A percentile compares a stretch with the other conserved stretches of the same genome.
Conservation (phyloP, 2,113 vertebrate species). For the Coreoperca whiteheadi region DNA sequence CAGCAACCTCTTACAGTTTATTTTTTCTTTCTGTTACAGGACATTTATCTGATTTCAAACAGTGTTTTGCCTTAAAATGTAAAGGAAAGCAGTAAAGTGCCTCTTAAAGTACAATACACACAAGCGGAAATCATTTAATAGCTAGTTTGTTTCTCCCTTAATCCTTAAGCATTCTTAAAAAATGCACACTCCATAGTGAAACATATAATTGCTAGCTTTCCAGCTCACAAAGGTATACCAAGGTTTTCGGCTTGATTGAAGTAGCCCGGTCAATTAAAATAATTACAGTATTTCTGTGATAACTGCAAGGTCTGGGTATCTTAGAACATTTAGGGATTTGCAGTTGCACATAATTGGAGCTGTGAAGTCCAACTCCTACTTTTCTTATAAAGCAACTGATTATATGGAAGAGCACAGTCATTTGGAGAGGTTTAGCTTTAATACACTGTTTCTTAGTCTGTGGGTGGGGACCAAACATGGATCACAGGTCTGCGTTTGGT, state of each 20-base stretch:
- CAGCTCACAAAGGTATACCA: slow-evolving; percentile 67
- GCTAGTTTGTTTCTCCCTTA: slow-evolving; percentile 76
- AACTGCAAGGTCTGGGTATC: slow-evolving; percentile 76
- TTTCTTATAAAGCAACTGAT: slow-evolving; percentile 70
- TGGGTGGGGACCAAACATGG: slow-evolving; percentile 57
- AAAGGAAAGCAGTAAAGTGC: slow-evolving; percentile 50
- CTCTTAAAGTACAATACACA: slow-evolving; percentile 62
- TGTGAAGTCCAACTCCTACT: slow-evolving; percentile 71
- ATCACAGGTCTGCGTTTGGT: slow-evolving; percentile 43
- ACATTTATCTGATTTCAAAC: slow-evolving; percentile 26
- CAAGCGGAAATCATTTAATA: slow-evolving; percentile 81
- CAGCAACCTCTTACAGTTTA: background rate
- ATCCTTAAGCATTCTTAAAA: slow-evolving; percentile 79
- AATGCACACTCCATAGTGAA: slow-evolving; percentile 71
- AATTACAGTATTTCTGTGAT: slow-evolving; percentile 81
- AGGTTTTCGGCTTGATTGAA: slow-evolving; percentile 73
- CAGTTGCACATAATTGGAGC: slow-evolving; percentile 77
- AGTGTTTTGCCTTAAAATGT: slow-evolving; percentile 29
- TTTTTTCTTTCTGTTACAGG: background rate
- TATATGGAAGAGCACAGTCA: slow-evolving; percentile 72
- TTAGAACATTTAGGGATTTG: slow-evolving; percentile 78
- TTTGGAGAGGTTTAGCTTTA: slow-evolving; percentile 68
- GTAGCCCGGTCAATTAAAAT: slow-evolving; percentile 77
- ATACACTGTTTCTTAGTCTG: slow-evolving; percentile 57
- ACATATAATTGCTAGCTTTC: slow-evolving; percentile 74